A percentile compares a stretch with the other conserved stretches of the same genome.
phyloP scores from a whole-genome alignment of 2,888 invertebrate genomes.

The Dicycla oo region DNA sequence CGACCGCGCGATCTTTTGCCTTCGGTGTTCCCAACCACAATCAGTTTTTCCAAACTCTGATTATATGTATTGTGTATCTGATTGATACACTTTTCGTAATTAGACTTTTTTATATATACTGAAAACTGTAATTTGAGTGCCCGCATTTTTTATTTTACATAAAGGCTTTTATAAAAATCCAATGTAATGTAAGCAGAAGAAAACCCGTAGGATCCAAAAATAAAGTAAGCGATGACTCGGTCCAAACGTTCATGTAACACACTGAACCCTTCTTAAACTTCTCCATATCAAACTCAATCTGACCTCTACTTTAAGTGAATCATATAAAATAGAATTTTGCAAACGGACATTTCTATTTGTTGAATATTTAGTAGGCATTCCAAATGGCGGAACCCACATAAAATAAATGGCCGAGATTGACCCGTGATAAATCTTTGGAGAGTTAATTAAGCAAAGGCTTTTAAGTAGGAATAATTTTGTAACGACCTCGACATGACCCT shows the following conservation, averaged over 20 bases:
- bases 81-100: too few relatives aligned
- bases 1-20: too few relatives aligned
- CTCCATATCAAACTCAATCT: conserved; percentile 19
- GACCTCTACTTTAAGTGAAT: conserved; percentile 43
- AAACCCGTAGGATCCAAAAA: background rate
- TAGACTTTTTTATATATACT: background rate
- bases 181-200: conserved; percentile 10
- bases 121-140: background rate
- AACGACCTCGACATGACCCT: conserved; percentile 47
- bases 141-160: background rate
- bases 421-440: conserved; percentile 68
- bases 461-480: conserved; percentile 59
- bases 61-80: too few relatives aligned
- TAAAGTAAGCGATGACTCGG: conserved; percentile 24
- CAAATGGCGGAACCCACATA: conserved; percentile 61
- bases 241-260: conserved; percentile 23
- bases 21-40: too few relatives aligned
- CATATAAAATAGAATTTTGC: conserved; percentile 55
- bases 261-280: conserved; percentile 23
- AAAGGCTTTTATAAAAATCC: background rate
- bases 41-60: too few relatives aligned
- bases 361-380: conserved; percentile 59
- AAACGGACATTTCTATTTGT: conserved; percentile 60
- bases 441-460: conserved; percentile 67
- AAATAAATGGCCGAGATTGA: conserved; percentile 68